Evolutionary conservation across 2,113 vertebrate species (phyloP).

Genomic region (Amphilophus citrinellus): DNA sequence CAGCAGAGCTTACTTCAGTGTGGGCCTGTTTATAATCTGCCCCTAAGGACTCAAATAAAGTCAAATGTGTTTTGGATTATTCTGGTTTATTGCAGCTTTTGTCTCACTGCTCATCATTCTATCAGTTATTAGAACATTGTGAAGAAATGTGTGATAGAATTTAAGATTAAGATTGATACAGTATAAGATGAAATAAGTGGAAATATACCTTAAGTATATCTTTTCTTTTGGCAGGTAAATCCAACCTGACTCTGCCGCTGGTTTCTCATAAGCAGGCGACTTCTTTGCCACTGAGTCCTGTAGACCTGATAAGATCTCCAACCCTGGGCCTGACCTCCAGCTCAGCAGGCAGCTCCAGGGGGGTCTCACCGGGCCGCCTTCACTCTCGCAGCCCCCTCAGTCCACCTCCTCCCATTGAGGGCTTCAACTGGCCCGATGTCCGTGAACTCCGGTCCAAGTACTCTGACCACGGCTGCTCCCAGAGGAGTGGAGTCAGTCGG

Average conservation of each 20-base stretch:
- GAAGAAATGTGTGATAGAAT: neutral
- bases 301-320: slow-evolving; percentile 1
- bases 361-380: slow-evolving; percentile 17
- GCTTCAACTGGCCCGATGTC: slow-evolving; percentile 90
- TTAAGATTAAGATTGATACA: neutral
- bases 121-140: neutral
- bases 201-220: neutral
- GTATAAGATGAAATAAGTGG: neutral
- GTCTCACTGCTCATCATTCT: neutral
- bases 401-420: slow-evolving; percentile 74
- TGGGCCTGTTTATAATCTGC: no score
- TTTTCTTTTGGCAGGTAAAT: slow-evolving; percentile 71
- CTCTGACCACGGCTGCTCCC: neutral
- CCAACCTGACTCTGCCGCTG: slow-evolving; percentile 62
- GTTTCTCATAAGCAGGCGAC: slow-evolving; percentile 26
- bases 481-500: slow-evolving; percentile 5
- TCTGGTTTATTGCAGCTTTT: neutral
- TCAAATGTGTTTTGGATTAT: neutral
- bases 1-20: no score
- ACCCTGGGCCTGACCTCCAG: neutral
- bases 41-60: no score
- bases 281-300: slow-evolving; percentile 43
- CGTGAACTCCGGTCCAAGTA: slow-evolving; percentile 87
- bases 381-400: slow-evolving; percentile 73
- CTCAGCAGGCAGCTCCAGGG: neutral